Percentiles rank a stretch among this genome's conserved stretches.
These are phyloP conservation scores for Brachionus asplanchnoidis DNA, from an alignment of 1,140 invertebrate species.

Conservation along the genomic window DNA sequence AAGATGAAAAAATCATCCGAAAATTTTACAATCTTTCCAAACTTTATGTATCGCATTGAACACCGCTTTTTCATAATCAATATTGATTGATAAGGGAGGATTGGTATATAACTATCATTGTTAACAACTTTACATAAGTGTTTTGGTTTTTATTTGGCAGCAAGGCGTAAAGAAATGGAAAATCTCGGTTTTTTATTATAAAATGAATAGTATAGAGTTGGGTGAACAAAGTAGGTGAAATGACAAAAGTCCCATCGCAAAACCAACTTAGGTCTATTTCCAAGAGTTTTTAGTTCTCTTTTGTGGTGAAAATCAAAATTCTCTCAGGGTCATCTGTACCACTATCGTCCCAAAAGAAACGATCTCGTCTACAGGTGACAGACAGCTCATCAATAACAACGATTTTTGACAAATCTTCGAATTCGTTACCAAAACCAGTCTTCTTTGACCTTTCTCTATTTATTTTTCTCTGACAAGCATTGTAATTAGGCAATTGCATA, in stretches of 20 bases:
- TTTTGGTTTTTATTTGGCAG: no score
- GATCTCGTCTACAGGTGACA: neutral
- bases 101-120: neutral
- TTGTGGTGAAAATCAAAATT: neutral
- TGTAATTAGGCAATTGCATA: neutral
- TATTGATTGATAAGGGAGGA: neutral
- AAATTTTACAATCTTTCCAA: neutral
- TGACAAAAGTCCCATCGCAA: neutral
- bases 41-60: neutral
- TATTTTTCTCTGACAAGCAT: neutral
- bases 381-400: neutral
- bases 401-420: neutral
- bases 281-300: neutral
- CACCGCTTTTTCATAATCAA: neutral
- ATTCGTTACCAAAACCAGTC: neutral
- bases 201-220: neutral
- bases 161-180: no score
- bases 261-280: neutral
- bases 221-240: neutral
- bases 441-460: neutral
- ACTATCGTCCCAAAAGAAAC: neutral
- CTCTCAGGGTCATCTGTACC: neutral
- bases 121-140: neutral
- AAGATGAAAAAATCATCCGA: neutral
- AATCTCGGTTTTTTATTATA: no score